Evolutionary conservation across 2,888 invertebrate genomes (phyloP).

Genomic region (Machimus rusticus): DNA sequence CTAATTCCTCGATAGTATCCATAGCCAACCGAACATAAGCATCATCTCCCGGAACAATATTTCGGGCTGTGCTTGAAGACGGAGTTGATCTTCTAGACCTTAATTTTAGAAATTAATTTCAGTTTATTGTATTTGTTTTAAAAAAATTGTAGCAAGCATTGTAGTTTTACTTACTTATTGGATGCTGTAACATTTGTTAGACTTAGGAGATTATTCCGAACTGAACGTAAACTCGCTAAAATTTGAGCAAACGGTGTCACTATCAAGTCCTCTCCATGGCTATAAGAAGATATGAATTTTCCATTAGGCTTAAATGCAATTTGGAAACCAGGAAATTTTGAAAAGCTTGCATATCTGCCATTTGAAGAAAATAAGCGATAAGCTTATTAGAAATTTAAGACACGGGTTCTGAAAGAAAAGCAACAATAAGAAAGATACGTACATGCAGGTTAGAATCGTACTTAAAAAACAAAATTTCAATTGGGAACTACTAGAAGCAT

Average conservation of each 20-base stretch:
- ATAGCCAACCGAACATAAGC: conserved; percentile 91
- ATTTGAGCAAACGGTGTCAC: conserved; percentile 99
- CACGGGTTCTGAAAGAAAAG: conserved; percentile 10
- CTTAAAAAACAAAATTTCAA: neutral
- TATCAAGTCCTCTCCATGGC: conserved; percentile 98
- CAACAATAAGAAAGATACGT: conserved; percentile 10
- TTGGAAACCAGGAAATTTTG: conserved; percentile 8
- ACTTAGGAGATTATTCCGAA: conserved; percentile 96
- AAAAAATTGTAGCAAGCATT: neutral
- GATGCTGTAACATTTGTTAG: conserved; percentile 86
- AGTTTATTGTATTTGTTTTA: neutral
- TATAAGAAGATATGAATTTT: conserved; percentile 50
- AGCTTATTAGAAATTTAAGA: conserved; percentile 24
- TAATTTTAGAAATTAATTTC: conserved; percentile 54
- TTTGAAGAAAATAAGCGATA: conserved; percentile 15
- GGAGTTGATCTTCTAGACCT: conserved; percentile 63
- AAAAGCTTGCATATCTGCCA: conserved; percentile 17
- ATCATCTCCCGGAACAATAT: conserved; percentile 73
- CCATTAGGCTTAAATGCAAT: conserved; percentile 18
- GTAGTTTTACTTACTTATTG: conserved; percentile 72
- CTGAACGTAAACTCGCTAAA: conserved; percentile 97
- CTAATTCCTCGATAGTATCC: conserved; percentile 98
- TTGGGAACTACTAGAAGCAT: neutral
- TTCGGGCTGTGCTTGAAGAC: conserved; percentile 61
- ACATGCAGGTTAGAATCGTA: neutral